Conservation (phyloP, 1,140 invertebrate species). For the Drosophila bipectinata region DNA sequence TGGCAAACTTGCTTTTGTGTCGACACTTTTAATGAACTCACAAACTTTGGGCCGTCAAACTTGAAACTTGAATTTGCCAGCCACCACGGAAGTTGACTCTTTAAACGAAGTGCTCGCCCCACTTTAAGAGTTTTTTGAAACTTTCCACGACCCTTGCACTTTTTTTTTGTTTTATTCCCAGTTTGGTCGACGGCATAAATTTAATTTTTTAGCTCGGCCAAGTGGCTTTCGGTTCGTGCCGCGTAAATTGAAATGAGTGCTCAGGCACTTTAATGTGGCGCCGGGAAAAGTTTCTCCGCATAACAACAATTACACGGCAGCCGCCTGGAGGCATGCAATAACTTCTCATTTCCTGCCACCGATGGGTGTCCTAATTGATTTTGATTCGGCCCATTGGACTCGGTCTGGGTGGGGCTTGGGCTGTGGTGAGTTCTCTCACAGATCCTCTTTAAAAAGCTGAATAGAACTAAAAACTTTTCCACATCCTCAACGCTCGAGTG, state of each 20-base stretch:
- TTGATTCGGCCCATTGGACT: constrained; percentile 44
- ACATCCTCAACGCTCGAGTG: constrained; percentile 21
- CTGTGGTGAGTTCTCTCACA: not conserved
- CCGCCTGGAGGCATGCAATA: constrained; percentile 66
- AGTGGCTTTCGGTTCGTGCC: constrained; percentile 26
- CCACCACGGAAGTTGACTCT: constrained; percentile 8
- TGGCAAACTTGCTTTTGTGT: constrained; percentile 10
- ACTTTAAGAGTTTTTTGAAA: constrained; percentile 60
- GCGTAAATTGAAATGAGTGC: constrained; percentile 73
- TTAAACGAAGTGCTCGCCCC: constrained; percentile 14
- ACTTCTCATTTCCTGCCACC: constrained; percentile 67
- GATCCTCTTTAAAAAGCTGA: constrained; percentile 3
- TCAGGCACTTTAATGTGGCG: constrained; percentile 59
- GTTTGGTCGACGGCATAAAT: constrained; percentile 51
- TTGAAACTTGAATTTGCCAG: constrained; percentile 15
- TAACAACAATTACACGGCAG: constrained; percentile 39
- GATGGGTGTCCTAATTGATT: constrained; percentile 61
- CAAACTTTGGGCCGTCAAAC: constrained; percentile 36
- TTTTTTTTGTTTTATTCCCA: constrained; percentile 34
- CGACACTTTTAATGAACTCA: constrained; percentile 46
- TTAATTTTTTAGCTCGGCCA: constrained; percentile 48
- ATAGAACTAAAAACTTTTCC: constrained; percentile 17
- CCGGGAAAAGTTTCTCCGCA: constrained; percentile 30
- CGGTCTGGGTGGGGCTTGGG: not conserved
- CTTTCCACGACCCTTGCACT: constrained; percentile 23